Evolutionary conservation across 2,797 vertebrate species (phyloP), one percentile per base, ranked within the genome.

Genomic region (Acrossocheilus wenchowensis): DNA sequence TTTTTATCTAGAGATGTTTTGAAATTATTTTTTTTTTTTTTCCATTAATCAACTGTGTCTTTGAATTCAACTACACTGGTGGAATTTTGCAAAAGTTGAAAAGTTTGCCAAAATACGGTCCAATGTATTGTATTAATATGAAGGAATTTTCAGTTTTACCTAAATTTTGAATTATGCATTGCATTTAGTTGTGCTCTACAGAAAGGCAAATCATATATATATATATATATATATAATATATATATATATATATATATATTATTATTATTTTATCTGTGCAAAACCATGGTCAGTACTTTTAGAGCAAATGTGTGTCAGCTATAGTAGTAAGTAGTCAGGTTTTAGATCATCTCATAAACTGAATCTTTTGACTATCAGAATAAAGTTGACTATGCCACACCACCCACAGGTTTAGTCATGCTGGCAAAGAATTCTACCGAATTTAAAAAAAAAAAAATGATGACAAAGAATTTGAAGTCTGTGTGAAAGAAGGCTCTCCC

Each of bases 351-450:
- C 43, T 45, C 30, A 52, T 11, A 66, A 30, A 68, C 4, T 2
- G 19, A 80, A 11, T 30, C 36, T 19, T 64, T 30, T 17, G 60
- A 79, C 60, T 30, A 39, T 5, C 34, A 64, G 41, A 68, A 81
- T 39, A 39, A 39, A n/a, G 11, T 39, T 6, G 2, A 34, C n/a
- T 45, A 66, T 45, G 9, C 48, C 45, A 54, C 64, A 52, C 23
- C 48, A 57, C 64, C 81, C 48, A n/a, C 81, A 82, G 66, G 81
- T 72, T 82, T 72, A 57, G 34, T 82, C 81, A 82, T 52, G 81
- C 48, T 41, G 48, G 81, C 23, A 72, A 50, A 72, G 48, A 72
- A 72, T 54, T 82, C 64, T 15, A 4, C 64, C 19, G 50, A 82
- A 82, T 54, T 0, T 26, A 26, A 26, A 26, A 21, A 45, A 72